Evolutionary conservation across 2,888 invertebrate species (phyloP), one percentile per base, ranked within the genome.

Genomic region (Ornithoptera alexandrae): DNA sequence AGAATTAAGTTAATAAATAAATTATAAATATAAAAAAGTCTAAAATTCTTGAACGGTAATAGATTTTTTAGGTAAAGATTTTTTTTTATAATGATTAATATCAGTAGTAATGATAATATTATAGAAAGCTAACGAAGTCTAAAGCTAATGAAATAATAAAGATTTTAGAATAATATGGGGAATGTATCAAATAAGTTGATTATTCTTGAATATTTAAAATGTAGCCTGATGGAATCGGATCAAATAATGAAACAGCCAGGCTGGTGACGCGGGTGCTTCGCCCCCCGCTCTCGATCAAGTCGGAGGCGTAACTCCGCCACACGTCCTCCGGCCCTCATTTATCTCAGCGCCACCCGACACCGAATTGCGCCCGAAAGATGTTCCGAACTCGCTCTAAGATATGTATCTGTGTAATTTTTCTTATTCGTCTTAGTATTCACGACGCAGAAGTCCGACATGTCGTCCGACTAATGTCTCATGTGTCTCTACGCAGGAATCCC

Each of bases 371-470:
- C 83, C 77, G 76, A 81, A 78, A 78, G 81, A 86, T 82, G 84
- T 81, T 83, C 82, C 84, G 84, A 84, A 83, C 80, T 74, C 81
- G 76, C 82, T 82, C 78, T 79, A 73, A 84, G 84, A 88, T 87
- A 86, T 84, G 83, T 83, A 86, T 86, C 84, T 80, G 78, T 80
- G 86, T 89, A 88, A 89, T 88, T 88, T 90, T 86, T 88, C 86
- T 86, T 81, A 78, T 76, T 78, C 82, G 67, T 67, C 60, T 74
- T 73, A 72, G 70, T 74, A 73, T 74, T 75, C 73, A 71, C 67
- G 81, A 78, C 84, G 79, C 83, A 85, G 79, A 80, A 77, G 76
- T 79, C 79, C 79, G 80, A 81, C 82, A 81, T 81, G 79, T 79
- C 22, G 22, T 22, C 22, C 22, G 22, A 22, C 79, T 84, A 85